These are phyloP conservation scores for Lepetodrilus schrolli DNA, from an alignment of 2,888 invertebrate species.

Conservation along the genomic window DNA sequence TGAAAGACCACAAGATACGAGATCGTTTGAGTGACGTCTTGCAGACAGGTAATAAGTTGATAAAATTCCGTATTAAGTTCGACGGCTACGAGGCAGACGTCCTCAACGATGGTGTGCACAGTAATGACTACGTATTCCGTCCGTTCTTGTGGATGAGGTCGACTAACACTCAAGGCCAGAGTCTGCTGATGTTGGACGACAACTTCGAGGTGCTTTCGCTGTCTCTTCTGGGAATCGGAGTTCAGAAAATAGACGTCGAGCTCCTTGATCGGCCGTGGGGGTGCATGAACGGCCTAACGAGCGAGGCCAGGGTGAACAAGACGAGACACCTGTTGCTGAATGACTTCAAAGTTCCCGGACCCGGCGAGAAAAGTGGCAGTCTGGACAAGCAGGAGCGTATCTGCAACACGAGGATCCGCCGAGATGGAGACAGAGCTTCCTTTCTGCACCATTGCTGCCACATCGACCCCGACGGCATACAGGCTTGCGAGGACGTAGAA, in stretches of 20 bases:
- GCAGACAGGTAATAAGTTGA: neutral
- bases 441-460: constrained; percentile 46
- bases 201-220: constrained; percentile 64
- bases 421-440: constrained; percentile 22
- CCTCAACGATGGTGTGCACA: neutral
- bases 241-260: constrained; percentile 47
- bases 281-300: constrained; percentile 49
- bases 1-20: neutral
- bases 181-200: constrained; percentile 58
- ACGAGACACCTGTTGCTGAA: constrained; percentile 53
- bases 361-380: constrained; percentile 34
- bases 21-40: neutral
- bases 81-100: neutral
- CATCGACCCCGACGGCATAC: constrained; percentile 5
- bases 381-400: constrained; percentile 43
- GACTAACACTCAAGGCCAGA: constrained; percentile 38
- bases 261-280: constrained; percentile 50
- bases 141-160: neutral
- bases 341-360: constrained; percentile 43
- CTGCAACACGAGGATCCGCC: constrained; percentile 48
- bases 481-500: constrained; percentile 40
- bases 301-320: constrained; percentile 34
- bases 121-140: neutral
- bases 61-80: neutral
- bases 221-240: constrained; percentile 57